Conservation (phyloP, 30 jellyfish, hydroid and myxozoan genomes). For the Turritopsis rubra region DNA sequence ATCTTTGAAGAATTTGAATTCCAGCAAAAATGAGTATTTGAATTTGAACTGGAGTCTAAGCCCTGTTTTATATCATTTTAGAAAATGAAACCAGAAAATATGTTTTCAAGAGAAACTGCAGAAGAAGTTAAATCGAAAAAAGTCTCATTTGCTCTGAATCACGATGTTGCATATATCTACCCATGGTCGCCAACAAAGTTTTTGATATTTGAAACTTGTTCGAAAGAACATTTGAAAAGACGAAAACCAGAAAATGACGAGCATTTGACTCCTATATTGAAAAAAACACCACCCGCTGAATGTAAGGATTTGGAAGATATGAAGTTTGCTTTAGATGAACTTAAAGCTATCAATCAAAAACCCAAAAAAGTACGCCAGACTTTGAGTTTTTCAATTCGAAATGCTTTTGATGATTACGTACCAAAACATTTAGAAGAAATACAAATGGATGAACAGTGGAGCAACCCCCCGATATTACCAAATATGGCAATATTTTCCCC, state of each 20-base stretch:
- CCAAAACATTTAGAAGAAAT: conserved; percentile 5
- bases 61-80: not conserved
- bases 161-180: conserved; percentile 31
- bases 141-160: conserved; percentile 12
- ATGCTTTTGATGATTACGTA: not conserved
- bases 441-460: not conserved
- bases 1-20: no score
- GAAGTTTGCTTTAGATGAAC: not conserved
- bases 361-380: not conserved
- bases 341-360: not conserved
- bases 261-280: conserved; percentile 14
- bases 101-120: not conserved
- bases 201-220: not conserved
- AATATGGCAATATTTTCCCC: conserved; percentile 34
- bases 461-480: conserved; percentile 5
- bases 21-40: no score
- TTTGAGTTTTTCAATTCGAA: not conserved
- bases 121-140: conserved; percentile 18
- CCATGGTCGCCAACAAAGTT: conserved; percentile 32
- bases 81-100: not conserved
- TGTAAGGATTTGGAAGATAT: not conserved
- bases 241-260: conserved; percentile 4
- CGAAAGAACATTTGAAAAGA: conserved; percentile 15
- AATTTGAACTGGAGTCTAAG: not conserved
- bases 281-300: conserved; percentile 1